Base-by-base conservation (phyloP, 2,888 invertebrate species). In the Agrilus mali region DNA sequence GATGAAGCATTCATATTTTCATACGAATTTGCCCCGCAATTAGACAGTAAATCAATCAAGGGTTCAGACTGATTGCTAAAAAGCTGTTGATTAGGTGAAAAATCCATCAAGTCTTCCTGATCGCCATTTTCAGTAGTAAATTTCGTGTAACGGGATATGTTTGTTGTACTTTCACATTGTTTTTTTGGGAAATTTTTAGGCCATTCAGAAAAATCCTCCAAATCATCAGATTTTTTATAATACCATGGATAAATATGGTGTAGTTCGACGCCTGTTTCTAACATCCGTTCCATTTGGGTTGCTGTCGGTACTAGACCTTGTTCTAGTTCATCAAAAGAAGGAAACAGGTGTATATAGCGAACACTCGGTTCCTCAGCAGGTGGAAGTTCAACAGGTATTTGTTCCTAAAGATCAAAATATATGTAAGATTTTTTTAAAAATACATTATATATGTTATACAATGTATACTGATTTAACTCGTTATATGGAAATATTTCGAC, bases 241-340 rank as follows among this genome's bases (percentile, higher is more conserved):
- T 56, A 55, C 14, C 53, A 52, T 1, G 54, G 53, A 41, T 47
- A 51, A 15, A 51, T 47, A 13, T 47, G 42, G 27, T 55, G 50
- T 10, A 50, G 10, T 7, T 46, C 38, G 3, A 55, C 35, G 7
- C 46, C 46, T 10, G 48, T 44, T 10, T 42, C 33, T 7, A 45
- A 22, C 27, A 57, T 47, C n/a, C 43, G 38, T 7, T 53, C 47
- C 51, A 57, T 54, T 49, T 61, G 60, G n/a, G 38, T 40, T 0
- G 52, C 43, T 38, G 52, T 59, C 22, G 61, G 60, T 13, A 55
- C 58, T n/a, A 54, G 37, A 52, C 70, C 74, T 54, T 41, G 47
- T 67, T 75, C 75, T 48, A 75, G 64, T 64, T 71, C 73, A 47
- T 56, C 60, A 65, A 74, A 75, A 51, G 64, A 62, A 57, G 75